phyloP scores from a whole-genome alignment of 2,113 vertebrate genomes.

The Actenoides hombroni region DNA sequence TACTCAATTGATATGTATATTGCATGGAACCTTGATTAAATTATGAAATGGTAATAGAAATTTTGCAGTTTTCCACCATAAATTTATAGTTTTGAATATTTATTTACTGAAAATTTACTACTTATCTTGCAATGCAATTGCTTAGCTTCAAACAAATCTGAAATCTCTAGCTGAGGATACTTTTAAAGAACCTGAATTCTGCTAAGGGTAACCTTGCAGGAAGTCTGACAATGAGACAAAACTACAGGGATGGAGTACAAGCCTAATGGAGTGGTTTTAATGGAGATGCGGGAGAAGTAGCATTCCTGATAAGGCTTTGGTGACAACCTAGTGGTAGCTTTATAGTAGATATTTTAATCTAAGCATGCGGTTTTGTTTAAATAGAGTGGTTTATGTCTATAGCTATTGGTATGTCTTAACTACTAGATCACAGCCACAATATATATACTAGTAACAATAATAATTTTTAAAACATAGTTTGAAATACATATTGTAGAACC shows the following conservation, averaged over 20 bases:
- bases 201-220: not conserved
- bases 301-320: not conserved
- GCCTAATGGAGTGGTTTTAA: not conserved
- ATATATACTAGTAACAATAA: not conserved
- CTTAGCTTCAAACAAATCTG: not conserved
- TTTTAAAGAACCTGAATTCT: slow-evolving; percentile 3
- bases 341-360: not conserved
- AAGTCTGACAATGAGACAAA: not conserved
- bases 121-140: not conserved
- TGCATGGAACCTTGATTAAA: not conserved
- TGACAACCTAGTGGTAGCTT: not conserved
- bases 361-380: not conserved
- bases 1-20: not conserved
- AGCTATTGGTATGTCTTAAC: not conserved
- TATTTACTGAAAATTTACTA: not conserved
- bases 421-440: not conserved
- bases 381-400: not conserved
- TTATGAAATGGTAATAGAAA: not conserved
- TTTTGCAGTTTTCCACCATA: not conserved
- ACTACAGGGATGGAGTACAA: not conserved
- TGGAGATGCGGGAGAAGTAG: not conserved
- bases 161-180: not conserved
- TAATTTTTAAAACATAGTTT: not conserved
- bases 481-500: not conserved
- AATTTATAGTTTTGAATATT: not conserved